Evolutionary conservation across 2,797 vertebrate species (phyloP).

Genomic region (Kryptopterus vitreolus): DNA sequence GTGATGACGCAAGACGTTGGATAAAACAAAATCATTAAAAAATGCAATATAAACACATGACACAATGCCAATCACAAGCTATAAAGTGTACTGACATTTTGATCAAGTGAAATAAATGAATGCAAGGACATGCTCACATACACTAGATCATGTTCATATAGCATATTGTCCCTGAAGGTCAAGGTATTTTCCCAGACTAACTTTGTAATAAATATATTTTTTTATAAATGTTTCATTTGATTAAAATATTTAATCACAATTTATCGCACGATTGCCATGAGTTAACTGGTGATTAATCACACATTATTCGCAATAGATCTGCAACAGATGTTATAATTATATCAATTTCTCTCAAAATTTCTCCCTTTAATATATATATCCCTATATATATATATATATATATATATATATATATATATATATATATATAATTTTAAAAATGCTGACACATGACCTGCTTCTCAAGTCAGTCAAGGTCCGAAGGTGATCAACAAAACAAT

Average conservation of each 20-base stretch:
- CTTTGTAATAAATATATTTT: not conserved
- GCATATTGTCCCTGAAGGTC: not conserved
- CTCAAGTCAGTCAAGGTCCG: conserved; percentile 28
- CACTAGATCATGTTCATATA: not conserved
- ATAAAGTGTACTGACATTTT: not conserved
- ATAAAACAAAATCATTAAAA: not conserved
- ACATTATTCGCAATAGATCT: too few species aligned
- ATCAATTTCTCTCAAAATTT: too few species aligned
- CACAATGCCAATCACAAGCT: not conserved
- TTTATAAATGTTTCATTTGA: too few species aligned
- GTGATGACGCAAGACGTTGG: conserved; percentile 11
- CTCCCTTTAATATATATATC: too few species aligned
- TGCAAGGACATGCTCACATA: not conserved
- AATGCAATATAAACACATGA: not conserved
- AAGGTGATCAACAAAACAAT: conserved; percentile 24
- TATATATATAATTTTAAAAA: conserved; percentile 18
- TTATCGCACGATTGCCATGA: too few species aligned
- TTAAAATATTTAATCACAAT: too few species aligned
- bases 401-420: too few species aligned
- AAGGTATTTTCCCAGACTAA: too few species aligned
- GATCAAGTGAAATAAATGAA: not conserved
- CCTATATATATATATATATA: too few species aligned
- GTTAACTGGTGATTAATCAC: too few species aligned
- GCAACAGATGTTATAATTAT: too few species aligned
- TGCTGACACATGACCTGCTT: conserved; percentile 21